Evolutionary conservation across 1,140 invertebrate species (phyloP), one percentile per base, ranked within the genome.

Genomic region (Centruroides vittatus): DNA sequence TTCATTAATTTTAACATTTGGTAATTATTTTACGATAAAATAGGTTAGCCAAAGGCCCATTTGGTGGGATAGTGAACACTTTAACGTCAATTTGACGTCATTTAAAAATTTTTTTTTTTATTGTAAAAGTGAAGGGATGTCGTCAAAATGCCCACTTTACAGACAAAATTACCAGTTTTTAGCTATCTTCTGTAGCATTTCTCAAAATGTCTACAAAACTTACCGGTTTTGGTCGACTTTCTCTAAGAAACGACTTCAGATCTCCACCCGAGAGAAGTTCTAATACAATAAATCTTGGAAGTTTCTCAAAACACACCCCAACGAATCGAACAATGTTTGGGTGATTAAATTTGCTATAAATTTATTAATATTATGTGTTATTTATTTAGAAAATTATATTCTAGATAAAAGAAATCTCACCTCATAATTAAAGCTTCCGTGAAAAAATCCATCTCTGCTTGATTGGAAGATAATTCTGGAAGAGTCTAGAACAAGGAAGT

Each of bases 381-480:
- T 23, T 23, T 23, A 41, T 41, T 41, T 41, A 41, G 8, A 41
- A 41, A 41, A 0, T 41, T 6, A 41, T 41, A 41, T 41, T 8
- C 41, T 23, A 23, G 23, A 23, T 23, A 23, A 23, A 23, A 23
- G 23, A 58, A 58, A 10, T 23, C 34, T 48, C 52, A 58, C 57
- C 57, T 93, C 89, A 98, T 96, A 34, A 98, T 96, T 2, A 94
- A 80, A 0, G 95, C 95, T 74, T 98, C 95, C 86, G 93, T 97
- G 7, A 96, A 78, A 73, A 98, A 98, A 75, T 98, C 94, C 66
- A 88, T 84, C 73, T 96, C 91, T 0, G 93, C 86, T 71, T 97
- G 90, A 3, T 88, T 89, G 46, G 75, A 72, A 0, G 88, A 89
- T 67, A 93, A 78, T 65, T 91, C 87, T 0, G 92, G 90, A n/a